Conservation (phyloP, 2,797 vertebrate species). For the Bucorvus abyssinicus region DNA sequence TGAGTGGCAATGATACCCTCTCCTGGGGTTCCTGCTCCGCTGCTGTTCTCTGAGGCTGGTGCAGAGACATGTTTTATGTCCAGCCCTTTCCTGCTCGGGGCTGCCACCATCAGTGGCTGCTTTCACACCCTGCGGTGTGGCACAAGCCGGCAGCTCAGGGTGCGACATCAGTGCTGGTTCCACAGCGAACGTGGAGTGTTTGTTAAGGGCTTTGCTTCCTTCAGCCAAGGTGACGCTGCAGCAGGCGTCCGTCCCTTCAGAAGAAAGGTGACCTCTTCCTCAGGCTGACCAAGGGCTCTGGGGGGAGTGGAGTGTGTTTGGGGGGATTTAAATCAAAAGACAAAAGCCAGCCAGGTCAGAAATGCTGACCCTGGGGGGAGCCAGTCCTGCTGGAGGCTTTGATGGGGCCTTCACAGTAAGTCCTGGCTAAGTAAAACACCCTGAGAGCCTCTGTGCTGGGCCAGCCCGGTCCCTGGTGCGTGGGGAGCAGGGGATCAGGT, state of each 20-base stretch:
- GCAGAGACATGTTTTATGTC: neutral
- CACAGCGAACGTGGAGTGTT: neutral
- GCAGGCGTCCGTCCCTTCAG: neutral
- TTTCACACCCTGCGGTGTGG: neutral
- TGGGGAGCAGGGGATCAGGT: neutral
- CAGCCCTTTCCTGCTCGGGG: neutral
- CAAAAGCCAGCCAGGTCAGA: neutral
- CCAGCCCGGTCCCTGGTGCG: neutral
- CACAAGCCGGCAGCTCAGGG: neutral
- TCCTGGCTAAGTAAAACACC: neutral
- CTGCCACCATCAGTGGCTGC: fast-evolving
- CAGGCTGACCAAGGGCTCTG: neutral
- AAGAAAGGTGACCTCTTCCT: neutral
- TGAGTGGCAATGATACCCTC: fast-evolving
- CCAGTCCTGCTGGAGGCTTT: neutral
- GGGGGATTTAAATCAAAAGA: neutral
- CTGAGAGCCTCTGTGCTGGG: neutral
- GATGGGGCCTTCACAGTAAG: neutral
- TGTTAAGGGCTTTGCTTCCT: neutral
- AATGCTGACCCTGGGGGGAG: neutral
- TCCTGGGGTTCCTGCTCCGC: neutral
- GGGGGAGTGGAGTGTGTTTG: fast-evolving
- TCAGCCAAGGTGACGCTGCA: neutral
- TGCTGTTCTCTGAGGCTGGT: neutral
- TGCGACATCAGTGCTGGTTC: neutral